Base-by-base conservation (phyloP, 2,888 invertebrate genomes). In the Rhorus exstirpatorius region DNA sequence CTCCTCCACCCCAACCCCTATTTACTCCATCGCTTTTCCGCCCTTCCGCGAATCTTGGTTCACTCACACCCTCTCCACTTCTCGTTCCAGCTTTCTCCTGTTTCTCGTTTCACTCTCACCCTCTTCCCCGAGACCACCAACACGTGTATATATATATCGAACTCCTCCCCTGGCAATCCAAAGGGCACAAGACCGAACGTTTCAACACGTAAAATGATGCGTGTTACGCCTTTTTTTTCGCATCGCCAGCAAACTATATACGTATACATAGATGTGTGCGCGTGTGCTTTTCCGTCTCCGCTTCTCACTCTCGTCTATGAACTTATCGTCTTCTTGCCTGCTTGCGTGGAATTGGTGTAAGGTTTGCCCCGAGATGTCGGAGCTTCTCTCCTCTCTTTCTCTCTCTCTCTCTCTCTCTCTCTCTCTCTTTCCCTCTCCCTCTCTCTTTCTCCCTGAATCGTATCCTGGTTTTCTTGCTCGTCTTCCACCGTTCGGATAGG, bases 401-500 rank as follows among this genome's bases (percentile, higher is more conserved):
- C n/a, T n/a, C n/a, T n/a, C n/a, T n/a, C n/a, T n/a, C n/a, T n/a
- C n/a, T n/a, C n/a, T n/a, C n/a, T n/a, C n/a, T n/a, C n/a, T n/a
- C n/a, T n/a, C n/a, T n/a, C n/a, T n/a, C n/a, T n/a, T n/a, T n/a
- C n/a, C n/a, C n/a, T n/a, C n/a, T n/a, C n/a, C n/a, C n/a, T n/a
- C n/a, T n/a, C n/a, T n/a, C n/a, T 58, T 58, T 70, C 81, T 71
- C 85, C 83, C 81, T 83, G 88, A 89, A 89, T 90, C 90, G 89
- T 88, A 88, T 87, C 83, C 88, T 89, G 63, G 88, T 88, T 89
- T 89, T 89, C 87, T 88, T 86, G 83, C 87, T 85, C 85, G 87
- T 88, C 87, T 89, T 89, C 86, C 87, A 85, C 86, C 86, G 49
- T 53, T 60, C 72, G 89, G 89, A 90, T 91, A 89, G 90, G 90